Base-by-base conservation (phyloP, 2,888 invertebrate species). In the Cenopis cana region DNA sequence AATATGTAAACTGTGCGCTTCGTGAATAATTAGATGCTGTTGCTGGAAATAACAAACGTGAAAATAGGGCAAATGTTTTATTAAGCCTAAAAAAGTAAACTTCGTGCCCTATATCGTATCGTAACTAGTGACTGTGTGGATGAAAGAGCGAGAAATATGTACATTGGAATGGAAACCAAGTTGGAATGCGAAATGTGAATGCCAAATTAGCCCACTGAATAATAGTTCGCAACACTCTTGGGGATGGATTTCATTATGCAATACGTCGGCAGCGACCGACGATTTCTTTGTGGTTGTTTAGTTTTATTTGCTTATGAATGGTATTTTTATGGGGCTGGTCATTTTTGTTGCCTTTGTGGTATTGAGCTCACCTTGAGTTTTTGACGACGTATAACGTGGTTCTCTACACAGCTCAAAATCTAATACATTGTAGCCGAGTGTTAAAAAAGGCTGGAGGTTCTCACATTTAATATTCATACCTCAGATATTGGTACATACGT, bases 161-260 rank as follows among this genome's bases (percentile, higher is more conserved):
- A 11, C n/a, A n/a, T n/a, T n/a, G n/a, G 12, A 41, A n/a, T 33
- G 0, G 9, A 33, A 33, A 33, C 33, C 46, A 46, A 46, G n/a
- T 46, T n/a, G 5, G n/a, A 46, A 46, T 46, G 46, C n/a, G 8
- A 5, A n/a, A 46, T 46, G 8, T n/a, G 1, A 1, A n/a, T 46
- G n/a, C n/a, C 6, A n/a, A 46, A 46, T 46, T 46, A n/a, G n/a
- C 8, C 80, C 86, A 88, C 82, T 90, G 91, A 91, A 90, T 91
- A 92, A 93, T 90, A 89, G 85, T 81, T 86, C 85, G 84, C 87
- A 88, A 89, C 88, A 89, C 91, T 88, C 91, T 84, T 81, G 91
- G 90, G 91, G 87, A 91, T 92, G 88, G 89, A 93, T 92, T 91
- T 92, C 89, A 93, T 93, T 91, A 90, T 82, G 87, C 87, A 87